Evolutionary conservation across 2,113 vertebrate genomes (phyloP), one percentile per base, ranked within the genome.

Genomic region (Saccopteryx bilineata): DNA sequence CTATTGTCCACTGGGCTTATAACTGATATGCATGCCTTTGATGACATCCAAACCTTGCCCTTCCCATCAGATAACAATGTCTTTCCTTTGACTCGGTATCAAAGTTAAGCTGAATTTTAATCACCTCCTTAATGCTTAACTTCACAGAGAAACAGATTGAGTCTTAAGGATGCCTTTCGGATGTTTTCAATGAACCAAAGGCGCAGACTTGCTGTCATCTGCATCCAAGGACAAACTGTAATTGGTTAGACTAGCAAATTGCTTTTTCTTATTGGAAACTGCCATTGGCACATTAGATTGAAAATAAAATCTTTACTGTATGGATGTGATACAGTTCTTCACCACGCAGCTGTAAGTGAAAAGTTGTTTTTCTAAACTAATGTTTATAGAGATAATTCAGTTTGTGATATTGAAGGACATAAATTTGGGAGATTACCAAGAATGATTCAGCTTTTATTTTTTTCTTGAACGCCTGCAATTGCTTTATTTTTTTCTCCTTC

Each of bases 311-410:
- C 96, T 63, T 89, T 86, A 91, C 92, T 95, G 66, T 98, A 74
- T 97, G 95, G 90, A 97, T 97, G 95, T 94, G 79, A 96, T 97
- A 89, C 94, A 91, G 88, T 50, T 74, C 91, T 95, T 95, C 54
- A 63, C 85, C 24, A 72, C 91, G 94, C 78, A 93, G 92, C 96
- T 94, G 19, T 95, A 97, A 97, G 86, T 26, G 74, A 97, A 96
- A 97, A 97, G 82, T 89, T 97, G 93, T 89, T 98, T 97, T 97
- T 97, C 96, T 97, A 92, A 98, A 96, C 98, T 96, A 98, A 98
- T 97, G 98, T 98, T 98, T 97, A 87, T 95, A 81, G 96, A 97
- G 95, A 98, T 92, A 96, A 98, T 96, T 90, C 87, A 84, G 76
- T 96, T 97, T 96, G 90, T 91, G 94, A 90, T 96, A 82, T 89